Conservation (phyloP, 2,797 vertebrate species). For the Danio aesculapii region DNA sequence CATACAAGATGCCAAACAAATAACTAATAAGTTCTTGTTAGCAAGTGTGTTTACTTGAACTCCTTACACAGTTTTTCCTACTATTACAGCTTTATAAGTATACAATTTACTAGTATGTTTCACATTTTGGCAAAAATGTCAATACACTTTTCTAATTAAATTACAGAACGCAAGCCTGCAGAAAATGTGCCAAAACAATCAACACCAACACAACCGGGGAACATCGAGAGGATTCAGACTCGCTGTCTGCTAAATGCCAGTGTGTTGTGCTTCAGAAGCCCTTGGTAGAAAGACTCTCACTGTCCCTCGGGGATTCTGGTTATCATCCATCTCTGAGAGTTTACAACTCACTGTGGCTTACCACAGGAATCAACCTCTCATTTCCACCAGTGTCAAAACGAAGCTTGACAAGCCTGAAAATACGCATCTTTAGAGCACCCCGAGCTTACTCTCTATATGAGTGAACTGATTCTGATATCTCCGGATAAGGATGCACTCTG, state of each 20-base stretch:
- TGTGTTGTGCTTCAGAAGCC: conserved; percentile 51
- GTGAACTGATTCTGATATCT: background rate
- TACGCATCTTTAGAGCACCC: conserved; percentile 33
- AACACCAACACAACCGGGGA: conserved; percentile 48
- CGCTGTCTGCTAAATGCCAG: conserved; percentile 57
- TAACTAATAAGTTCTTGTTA: background rate
- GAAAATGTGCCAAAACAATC: conserved; percentile 62
- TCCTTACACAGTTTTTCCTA: background rate
- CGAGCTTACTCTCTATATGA: conserved; percentile 29
- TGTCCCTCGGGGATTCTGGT: conserved; percentile 56
- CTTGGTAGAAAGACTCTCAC: conserved; percentile 49
- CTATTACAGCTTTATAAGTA: background rate
- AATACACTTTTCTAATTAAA: conserved; percentile 63
- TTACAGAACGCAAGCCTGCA: conserved; percentile 63
- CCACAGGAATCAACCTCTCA: conserved; percentile 53
- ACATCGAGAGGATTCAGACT: conserved; percentile 56
- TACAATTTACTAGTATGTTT: conserved; percentile 34
- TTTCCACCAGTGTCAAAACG: conserved; percentile 57
- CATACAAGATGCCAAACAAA: background rate
- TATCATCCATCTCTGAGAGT: conserved; percentile 62
- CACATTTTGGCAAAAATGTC: background rate
- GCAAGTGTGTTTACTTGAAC: background rate
- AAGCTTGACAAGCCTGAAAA: conserved; percentile 52
- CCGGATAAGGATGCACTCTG: too few relatives aligned
- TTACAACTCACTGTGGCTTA: conserved; percentile 50